These are phyloP conservation scores for Scalopus aquaticus DNA, from an alignment of 2,113 vertebrate species.

Conservation along the genomic window DNA sequence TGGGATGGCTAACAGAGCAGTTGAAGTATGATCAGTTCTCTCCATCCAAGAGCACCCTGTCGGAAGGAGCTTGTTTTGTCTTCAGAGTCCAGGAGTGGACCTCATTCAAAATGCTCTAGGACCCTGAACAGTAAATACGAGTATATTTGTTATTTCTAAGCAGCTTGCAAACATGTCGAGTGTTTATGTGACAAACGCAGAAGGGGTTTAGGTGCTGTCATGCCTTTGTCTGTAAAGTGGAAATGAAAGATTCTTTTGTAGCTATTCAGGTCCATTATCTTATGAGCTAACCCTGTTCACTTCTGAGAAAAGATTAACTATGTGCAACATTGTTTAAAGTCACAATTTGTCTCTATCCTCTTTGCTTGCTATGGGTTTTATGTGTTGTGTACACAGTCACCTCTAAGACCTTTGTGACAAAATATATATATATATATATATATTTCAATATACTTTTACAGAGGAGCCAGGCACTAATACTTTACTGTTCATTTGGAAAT, in stretches of 20 bases:
- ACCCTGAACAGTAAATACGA: background rate
- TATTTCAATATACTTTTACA: constrained; percentile 57
- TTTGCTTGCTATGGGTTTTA: constrained; percentile 63
- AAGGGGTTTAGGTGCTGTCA: constrained; percentile 25
- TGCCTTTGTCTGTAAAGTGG: constrained; percentile 46
- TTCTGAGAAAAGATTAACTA: constrained; percentile 73
- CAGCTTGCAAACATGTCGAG: constrained; percentile 59
- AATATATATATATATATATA: background rate
- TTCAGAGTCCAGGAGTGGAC: background rate
- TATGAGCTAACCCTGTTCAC: constrained; percentile 64
- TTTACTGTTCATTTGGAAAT: constrained; percentile 70
- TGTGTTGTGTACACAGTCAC: constrained; percentile 72
- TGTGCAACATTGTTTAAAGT: constrained; percentile 53
- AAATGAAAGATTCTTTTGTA: constrained; percentile 58
- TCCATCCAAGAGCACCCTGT: background rate
- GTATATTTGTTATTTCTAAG: constrained; percentile 22
- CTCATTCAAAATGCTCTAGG: constrained; percentile 43
- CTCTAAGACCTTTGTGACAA: constrained; percentile 63
- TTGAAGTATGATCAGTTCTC: background rate
- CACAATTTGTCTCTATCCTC: constrained; percentile 45
- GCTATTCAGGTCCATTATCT: constrained; percentile 66
- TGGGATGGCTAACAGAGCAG: constrained; percentile 53
- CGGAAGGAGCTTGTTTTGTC: constrained; percentile 53
- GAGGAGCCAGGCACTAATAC: constrained; percentile 52
- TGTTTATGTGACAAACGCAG: constrained; percentile 50